These are phyloP conservation scores for Spermophilus dauricus DNA, from an alignment of 2,113 vertebrate genomes.

Conservation along the genomic window DNA sequence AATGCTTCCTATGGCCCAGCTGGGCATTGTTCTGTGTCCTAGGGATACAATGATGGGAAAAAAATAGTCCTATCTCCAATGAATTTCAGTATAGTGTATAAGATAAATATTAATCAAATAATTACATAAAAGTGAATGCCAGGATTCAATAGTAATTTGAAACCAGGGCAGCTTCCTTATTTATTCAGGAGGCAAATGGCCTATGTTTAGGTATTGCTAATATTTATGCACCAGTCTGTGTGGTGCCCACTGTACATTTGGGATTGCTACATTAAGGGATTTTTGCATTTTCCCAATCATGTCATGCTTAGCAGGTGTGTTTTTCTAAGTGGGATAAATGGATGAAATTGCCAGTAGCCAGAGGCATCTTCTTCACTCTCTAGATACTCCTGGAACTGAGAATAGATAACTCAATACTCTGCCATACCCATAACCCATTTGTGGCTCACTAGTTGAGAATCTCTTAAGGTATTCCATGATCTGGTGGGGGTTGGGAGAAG, in stretches of 20 bases:
- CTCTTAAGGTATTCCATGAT: background rate
- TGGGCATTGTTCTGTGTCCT: background rate
- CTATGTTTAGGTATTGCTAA: background rate
- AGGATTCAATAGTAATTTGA: background rate
- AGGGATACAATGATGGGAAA: background rate
- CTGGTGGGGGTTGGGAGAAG: no score
- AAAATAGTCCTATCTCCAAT: background rate
- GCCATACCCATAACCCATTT: background rate
- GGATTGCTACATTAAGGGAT: background rate
- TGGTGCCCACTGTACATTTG: background rate
- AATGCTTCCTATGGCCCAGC: background rate
- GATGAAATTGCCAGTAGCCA: background rate
- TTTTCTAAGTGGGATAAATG: conserved; percentile 21
- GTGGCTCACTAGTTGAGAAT: background rate
- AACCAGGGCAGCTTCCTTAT: background rate
- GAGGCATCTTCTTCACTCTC: background rate
- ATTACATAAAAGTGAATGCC: background rate
- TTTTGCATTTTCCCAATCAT: background rate
- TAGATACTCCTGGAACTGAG: background rate
- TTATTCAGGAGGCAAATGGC: background rate
- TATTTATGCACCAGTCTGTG: background rate
- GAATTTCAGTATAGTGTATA: background rate
- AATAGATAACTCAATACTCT: background rate
- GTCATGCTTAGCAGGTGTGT: background rate
- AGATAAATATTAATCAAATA: background rate